phyloP scores from a whole-genome alignment of 1,140 invertebrate genomes.

The Latrodectus geometricus region DNA sequence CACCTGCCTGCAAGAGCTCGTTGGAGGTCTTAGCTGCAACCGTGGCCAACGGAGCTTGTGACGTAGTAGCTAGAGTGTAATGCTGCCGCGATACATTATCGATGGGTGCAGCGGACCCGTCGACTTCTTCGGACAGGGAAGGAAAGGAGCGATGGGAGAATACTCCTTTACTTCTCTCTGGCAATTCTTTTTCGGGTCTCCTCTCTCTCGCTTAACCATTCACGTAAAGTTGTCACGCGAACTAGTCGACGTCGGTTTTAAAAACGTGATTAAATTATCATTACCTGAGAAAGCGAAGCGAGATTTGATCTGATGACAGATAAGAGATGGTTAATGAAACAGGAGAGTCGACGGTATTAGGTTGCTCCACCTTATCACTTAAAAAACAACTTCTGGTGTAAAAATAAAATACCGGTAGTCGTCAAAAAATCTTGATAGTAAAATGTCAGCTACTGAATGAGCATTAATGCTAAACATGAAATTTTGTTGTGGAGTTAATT shows the following conservation, averaged over 20 bases:
- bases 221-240: constrained; percentile 26
- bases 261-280: constrained; percentile 6
- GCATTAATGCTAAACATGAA: too few species aligned
- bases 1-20: not conserved
- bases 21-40: constrained; percentile 1
- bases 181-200: not conserved
- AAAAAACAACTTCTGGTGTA: too few species aligned
- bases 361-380: too few species aligned
- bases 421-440: too few species aligned
- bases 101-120: constrained; percentile 48
- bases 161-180: constrained; percentile 13
- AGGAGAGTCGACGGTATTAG: too few species aligned
- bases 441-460: too few species aligned
- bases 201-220: constrained; percentile 1
- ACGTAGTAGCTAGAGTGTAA: constrained; percentile 43
- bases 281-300: not conserved
- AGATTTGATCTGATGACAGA: too few species aligned
- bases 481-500: too few species aligned
- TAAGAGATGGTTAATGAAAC: too few species aligned
- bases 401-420: too few species aligned
- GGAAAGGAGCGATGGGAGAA: not conserved
- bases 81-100: constrained; percentile 57
- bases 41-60: constrained; percentile 31
- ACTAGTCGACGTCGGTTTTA: constrained; percentile 20
- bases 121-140: constrained; percentile 29